phyloP scores from a whole-genome alignment of 2,113 vertebrate species.

The Sminthopsis crassicaudata region DNA sequence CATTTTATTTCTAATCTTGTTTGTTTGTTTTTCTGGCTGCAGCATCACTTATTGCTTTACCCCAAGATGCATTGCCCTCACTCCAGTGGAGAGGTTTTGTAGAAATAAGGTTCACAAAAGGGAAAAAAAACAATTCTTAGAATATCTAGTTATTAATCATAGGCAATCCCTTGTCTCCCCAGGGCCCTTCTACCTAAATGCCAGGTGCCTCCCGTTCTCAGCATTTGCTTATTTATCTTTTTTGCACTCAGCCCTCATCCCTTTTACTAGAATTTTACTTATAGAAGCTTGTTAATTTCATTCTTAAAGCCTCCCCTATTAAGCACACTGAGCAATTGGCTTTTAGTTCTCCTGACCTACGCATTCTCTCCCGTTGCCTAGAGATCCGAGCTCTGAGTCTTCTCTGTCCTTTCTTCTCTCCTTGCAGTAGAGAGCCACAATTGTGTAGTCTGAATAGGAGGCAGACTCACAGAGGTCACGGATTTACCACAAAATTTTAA shows the following conservation, averaged over 20 bases:
- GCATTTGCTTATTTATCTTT: not conserved
- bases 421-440: not conserved
- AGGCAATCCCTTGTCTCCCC: not conserved
- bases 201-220: not conserved
- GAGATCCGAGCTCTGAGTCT: not conserved
- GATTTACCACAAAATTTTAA: not conserved
- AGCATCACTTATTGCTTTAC: not conserved
- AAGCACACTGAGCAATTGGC: not conserved
- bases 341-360: not conserved
- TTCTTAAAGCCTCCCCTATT: not conserved
- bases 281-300: not conserved
- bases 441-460: not conserved
- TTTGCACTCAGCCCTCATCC: not conserved
- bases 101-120: not conserved
- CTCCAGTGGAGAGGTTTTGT: not conserved
- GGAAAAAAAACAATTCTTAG: not conserved
- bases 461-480: not conserved
- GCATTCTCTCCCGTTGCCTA: not conserved
- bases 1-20: not conserved
- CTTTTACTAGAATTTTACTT: constrained; percentile 4
- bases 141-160: not conserved
- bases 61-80: not conserved
- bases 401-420: not conserved
- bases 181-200: not conserved
- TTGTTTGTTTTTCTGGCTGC: not conserved